These are phyloP conservation scores for Bimastos eiseni DNA, from an alignment of 2,888 invertebrate species.

Conservation along the genomic window DNA sequence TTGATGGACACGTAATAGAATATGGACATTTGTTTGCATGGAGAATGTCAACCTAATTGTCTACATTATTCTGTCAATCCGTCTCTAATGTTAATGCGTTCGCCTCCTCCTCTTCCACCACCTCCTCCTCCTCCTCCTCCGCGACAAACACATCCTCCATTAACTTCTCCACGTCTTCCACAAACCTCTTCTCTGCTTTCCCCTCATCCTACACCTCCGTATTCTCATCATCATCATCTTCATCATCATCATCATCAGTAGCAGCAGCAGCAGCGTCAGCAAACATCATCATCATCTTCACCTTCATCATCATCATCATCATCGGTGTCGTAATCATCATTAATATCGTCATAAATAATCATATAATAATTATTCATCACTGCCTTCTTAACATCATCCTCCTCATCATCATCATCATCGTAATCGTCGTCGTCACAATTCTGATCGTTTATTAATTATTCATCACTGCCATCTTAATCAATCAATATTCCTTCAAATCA, in stretches of 20 bases:
- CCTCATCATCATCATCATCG: not conserved
- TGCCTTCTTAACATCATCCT: not conserved
- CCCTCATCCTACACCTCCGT: too few relatives aligned
- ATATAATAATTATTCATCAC: too few relatives aligned
- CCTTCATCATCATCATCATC: not conserved
- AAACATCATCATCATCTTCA: not conserved
- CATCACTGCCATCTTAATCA: too few relatives aligned
- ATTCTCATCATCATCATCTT: not conserved
- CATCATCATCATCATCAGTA: not conserved
- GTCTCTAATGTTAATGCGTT: not conserved
- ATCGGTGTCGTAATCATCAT: not conserved
- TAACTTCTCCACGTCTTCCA: too few relatives aligned
- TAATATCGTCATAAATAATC: not conserved
- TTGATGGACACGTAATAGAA: not conserved
- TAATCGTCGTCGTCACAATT: too few relatives aligned
- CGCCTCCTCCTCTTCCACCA: not conserved
- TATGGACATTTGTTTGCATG: not conserved
- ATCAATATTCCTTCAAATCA: too few relatives aligned
- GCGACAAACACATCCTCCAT: not conserved
- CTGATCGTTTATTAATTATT: too few relatives aligned
- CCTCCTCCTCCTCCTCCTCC: not conserved
- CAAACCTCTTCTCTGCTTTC: too few relatives aligned
- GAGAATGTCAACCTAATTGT: not conserved
- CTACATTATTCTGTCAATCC: not conserved
- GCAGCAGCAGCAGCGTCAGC: too few relatives aligned